phyloP scores from a whole-genome alignment of 1,140 invertebrate genomes.

The Platyura marginata region DNA sequence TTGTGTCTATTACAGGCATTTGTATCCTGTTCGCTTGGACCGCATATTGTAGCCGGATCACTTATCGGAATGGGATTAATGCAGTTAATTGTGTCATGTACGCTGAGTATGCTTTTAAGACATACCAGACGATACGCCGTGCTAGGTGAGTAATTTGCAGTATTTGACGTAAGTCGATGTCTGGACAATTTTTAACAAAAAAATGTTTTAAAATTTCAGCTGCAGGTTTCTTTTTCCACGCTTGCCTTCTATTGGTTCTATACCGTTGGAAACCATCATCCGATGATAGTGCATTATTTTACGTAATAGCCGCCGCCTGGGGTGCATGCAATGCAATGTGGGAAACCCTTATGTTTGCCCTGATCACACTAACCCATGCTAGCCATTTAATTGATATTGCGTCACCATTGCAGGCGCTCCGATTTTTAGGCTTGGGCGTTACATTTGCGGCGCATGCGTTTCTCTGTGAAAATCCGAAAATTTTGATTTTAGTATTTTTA shows the following conservation, averaged over 20 bases:
- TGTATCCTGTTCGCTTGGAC: conserved; percentile 35
- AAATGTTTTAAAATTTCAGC: conserved; percentile 21
- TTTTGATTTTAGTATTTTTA: conserved; percentile 20
- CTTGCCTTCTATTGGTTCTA: conserved; percentile 40
- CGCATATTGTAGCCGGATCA: conserved; percentile 35
- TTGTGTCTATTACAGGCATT: conserved; percentile 11
- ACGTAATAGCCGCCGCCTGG: conserved; percentile 48
- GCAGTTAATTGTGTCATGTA: conserved; percentile 42
- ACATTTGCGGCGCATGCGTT: conserved; percentile 21
- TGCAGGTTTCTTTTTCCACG: conserved; percentile 44
- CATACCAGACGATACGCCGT: conserved; percentile 41
- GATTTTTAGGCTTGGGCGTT: conserved; percentile 18
- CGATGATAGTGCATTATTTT: conserved; percentile 46
- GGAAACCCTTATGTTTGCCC: conserved; percentile 35
- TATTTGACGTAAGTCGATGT: background rate
- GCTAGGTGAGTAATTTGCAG: conserved; percentile 38
- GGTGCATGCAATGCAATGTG: conserved; percentile 54
- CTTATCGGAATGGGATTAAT: conserved; percentile 40
- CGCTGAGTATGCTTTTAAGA: conserved; percentile 41
- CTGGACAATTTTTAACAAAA: background rate
- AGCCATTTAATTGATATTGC: conserved; percentile 14
- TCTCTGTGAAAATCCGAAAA: conserved; percentile 21
- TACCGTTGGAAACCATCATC: conserved; percentile 44
- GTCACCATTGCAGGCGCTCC: conserved; percentile 14
- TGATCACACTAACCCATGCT: conserved; percentile 20